Conservation (phyloP, 1,140 invertebrate genomes). For the Tachypleus tridentatus region DNA sequence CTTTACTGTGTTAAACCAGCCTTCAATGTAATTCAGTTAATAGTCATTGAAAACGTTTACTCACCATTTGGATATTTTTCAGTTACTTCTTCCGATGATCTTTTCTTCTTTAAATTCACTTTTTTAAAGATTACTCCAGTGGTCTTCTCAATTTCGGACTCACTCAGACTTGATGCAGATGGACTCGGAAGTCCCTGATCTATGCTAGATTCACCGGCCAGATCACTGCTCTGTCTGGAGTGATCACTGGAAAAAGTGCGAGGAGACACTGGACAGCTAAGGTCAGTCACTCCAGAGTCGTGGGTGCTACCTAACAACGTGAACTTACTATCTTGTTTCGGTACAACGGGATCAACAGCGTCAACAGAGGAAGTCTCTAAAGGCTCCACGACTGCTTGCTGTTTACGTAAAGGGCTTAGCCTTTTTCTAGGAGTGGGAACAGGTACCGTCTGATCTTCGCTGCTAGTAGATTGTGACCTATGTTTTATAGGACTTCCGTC, state of each 20-base stretch:
- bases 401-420: conserved; percentile 20
- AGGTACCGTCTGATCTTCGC: conserved; percentile 12
- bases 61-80: no score
- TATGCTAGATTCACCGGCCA: no score
- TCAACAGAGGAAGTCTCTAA: conserved; percentile 9
- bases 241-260: no score
- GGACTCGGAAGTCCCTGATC: neutral
- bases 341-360: no score
- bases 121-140: conserved; percentile 39
- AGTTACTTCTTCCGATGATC: conserved; percentile 5
- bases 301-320: no score
- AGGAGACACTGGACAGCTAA: no score
- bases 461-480: conserved; percentile 19
- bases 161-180: conserved; percentile 19
- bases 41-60: no score
- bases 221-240: no score
- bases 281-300: no score
- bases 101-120: conserved; percentile 35
- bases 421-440: conserved; percentile 14
- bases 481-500: neutral
- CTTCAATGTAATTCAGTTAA: no score
- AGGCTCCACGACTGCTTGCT: conserved; percentile 19
- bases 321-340: no score
- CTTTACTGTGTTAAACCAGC: no score
- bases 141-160: conserved; percentile 33